Conservation (phyloP, 2,888 invertebrate genomes). For the Volucella inanis region DNA sequence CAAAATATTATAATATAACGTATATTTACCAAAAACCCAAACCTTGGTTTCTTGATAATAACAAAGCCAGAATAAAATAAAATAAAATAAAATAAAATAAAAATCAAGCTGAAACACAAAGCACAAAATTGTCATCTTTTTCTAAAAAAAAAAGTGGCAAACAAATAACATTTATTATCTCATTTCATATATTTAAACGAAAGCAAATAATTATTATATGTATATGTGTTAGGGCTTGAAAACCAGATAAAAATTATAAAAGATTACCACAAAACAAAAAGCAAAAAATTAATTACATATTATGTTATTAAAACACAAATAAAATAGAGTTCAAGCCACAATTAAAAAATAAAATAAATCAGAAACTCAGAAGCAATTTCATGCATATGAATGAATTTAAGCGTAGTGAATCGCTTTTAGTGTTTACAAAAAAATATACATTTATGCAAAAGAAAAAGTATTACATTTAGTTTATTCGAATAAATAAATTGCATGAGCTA, state of each 20-base stretch:
- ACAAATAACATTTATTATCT: slow-evolving; percentile 53
- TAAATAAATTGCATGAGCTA: slow-evolving; percentile 9
- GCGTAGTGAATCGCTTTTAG: slow-evolving; percentile 63
- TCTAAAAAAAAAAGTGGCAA: slow-evolving; percentile 11
- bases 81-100: slow-evolving; percentile 62
- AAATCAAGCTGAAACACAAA: slow-evolving; percentile 71
- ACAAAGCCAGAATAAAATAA: slow-evolving; percentile 40
- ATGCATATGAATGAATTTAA: slow-evolving; percentile 8
- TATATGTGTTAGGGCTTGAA: slow-evolving; percentile 55
- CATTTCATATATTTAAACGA: slow-evolving; percentile 55
- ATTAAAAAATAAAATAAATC: slow-evolving; percentile 38
- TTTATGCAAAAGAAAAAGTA: slow-evolving; percentile 10
- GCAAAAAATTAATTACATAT: too few relatives aligned
- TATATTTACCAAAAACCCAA: slow-evolving; percentile 32
- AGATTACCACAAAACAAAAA: slow-evolving; percentile 31
- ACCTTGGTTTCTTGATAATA: slow-evolving; percentile 65
- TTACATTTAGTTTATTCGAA: slow-evolving; percentile 29
- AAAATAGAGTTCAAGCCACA: slow-evolving; percentile 3
- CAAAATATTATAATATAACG: slow-evolving; percentile 8
- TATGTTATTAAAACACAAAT: slow-evolving; percentile 35
- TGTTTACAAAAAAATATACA: slow-evolving; percentile 40
- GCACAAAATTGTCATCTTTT: slow-evolving; percentile 62
- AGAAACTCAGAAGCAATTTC: slow-evolving; percentile 45
- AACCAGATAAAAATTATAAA: neutral
- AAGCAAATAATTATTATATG: slow-evolving; percentile 39